Percentiles rank a stretch among this genome's conserved stretches.
Evolutionary conservation across 2,113 vertebrate species (phyloP).

Genomic region (Trinectes maculatus): DNA sequence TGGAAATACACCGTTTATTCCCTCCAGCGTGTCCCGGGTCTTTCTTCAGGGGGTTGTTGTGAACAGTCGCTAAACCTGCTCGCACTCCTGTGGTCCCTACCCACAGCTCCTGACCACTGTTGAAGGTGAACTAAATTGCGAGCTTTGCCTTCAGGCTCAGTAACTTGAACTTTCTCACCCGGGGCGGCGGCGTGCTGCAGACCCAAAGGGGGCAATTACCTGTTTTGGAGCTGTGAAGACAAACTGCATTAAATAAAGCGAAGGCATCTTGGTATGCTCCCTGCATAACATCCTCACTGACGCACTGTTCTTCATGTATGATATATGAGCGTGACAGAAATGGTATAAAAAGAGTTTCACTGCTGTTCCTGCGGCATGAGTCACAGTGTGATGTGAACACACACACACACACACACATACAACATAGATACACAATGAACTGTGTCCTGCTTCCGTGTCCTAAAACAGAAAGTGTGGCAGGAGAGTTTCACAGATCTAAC

Average conservation of each 20-base stretch:
- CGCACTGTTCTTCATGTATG: too few relatives aligned
- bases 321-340: too few relatives aligned
- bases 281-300: not conserved
- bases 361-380: too few relatives aligned
- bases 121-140: not conserved
- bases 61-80: not conserved
- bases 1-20: not conserved
- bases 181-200: not conserved
- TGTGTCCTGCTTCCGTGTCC: too few relatives aligned
- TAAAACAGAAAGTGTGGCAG: too few relatives aligned
- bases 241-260: too few relatives aligned
- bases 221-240: not conserved
- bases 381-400: too few relatives aligned
- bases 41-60: not conserved
- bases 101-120: not conserved
- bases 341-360: too few relatives aligned
- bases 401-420: too few relatives aligned
- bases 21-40: not conserved
- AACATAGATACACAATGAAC: too few relatives aligned
- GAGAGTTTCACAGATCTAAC: too few relatives aligned
- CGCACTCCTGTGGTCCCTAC: not conserved
- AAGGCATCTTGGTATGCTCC: too few relatives aligned
- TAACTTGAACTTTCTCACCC: not conserved
- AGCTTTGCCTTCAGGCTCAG: constrained; percentile 2
- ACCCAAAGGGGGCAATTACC: not conserved